Conservation (phyloP, 2,888 invertebrate genomes). For the Nymphalis urticae region DNA sequence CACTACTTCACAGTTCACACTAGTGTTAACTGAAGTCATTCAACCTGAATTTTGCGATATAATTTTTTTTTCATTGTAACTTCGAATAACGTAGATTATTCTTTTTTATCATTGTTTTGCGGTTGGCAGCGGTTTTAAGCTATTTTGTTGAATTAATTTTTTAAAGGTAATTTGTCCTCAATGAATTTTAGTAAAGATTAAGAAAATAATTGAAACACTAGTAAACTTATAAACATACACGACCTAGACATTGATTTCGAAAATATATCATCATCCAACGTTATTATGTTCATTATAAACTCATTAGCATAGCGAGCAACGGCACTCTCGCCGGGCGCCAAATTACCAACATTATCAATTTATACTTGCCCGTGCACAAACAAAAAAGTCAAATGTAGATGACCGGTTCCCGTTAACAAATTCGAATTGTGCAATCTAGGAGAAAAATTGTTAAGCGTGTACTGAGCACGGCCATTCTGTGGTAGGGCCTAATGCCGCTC, state of each 20-base stretch:
- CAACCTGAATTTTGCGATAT: constrained; percentile 42
- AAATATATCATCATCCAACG: constrained; percentile 77
- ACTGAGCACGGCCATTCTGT: constrained; percentile 66
- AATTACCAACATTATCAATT: constrained; percentile 82
- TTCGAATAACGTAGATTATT: neutral
- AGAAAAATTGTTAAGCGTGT: constrained; percentile 79
- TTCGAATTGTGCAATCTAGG: constrained; percentile 80
- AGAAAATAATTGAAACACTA: neutral
- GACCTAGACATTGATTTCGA: constrained; percentile 79
- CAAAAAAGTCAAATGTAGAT: constrained; percentile 79
- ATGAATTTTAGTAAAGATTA: neutral
- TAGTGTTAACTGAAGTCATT: constrained; percentile 40
- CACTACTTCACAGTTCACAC: constrained; percentile 43
- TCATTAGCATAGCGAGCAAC: constrained; percentile 80
- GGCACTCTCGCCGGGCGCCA: constrained; percentile 76
- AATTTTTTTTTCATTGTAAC: constrained; percentile 19
- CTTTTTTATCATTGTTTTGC: neutral
- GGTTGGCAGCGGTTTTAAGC: no score
- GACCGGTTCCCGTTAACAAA: constrained; percentile 79
- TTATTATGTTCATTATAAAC: constrained; percentile 79
- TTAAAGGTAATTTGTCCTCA: neutral
- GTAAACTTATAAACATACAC: constrained; percentile 40
- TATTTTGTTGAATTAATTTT: neutral
- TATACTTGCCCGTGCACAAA: constrained; percentile 77
- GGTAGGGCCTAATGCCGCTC: constrained; percentile 73